These are phyloP conservation scores for Cydia pomonella DNA, from an alignment of 1,140 invertebrate genomes.

Conservation along the genomic window DNA sequence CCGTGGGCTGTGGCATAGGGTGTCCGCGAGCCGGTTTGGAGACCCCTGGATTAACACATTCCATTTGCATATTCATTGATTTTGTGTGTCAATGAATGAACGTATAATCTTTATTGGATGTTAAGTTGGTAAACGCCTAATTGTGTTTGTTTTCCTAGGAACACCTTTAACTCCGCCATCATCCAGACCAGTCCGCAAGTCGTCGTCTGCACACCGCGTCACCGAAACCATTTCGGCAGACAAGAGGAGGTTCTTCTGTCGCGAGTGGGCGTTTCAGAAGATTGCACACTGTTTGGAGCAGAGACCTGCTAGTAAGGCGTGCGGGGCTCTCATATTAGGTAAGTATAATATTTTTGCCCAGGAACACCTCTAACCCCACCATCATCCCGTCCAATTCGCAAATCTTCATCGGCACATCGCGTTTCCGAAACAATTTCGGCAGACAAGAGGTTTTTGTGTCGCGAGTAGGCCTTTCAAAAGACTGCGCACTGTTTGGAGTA, in stretches of 20 bases:
- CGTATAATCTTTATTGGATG: too few relatives aligned
- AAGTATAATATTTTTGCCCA: constrained; percentile 25
- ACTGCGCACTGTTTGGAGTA: constrained; percentile 95
- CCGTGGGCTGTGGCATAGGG: too few relatives aligned
- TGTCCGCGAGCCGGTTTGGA: too few relatives aligned
- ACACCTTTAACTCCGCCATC: constrained; percentile 62
- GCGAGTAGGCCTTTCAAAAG: constrained; percentile 98
- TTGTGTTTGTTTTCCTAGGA: constrained; percentile 43
- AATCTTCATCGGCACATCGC: constrained; percentile 69
- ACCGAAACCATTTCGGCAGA: constrained; percentile 63
- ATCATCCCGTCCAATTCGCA: constrained; percentile 62
- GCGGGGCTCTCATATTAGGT: constrained; percentile 91
- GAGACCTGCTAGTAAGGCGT: constrained; percentile 87
- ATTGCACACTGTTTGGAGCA: constrained; percentile 95
- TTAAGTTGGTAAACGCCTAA: background rate
- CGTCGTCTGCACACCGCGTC: constrained; percentile 66
- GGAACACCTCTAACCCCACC: constrained; percentile 62
- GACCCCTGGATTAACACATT: too few relatives aligned
- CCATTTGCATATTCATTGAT: too few relatives aligned
- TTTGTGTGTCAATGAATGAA: too few relatives aligned
- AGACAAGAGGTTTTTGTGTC: constrained; percentile 78
- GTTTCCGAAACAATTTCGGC: constrained; percentile 63
- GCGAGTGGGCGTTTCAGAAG: constrained; percentile 98
- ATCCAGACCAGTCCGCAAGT: constrained; percentile 67
- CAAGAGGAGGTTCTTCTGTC: constrained; percentile 78